These are phyloP conservation scores for Melikaiella ostensackeni DNA, from an alignment of 2,888 invertebrate genomes.

Conservation along the genomic window DNA sequence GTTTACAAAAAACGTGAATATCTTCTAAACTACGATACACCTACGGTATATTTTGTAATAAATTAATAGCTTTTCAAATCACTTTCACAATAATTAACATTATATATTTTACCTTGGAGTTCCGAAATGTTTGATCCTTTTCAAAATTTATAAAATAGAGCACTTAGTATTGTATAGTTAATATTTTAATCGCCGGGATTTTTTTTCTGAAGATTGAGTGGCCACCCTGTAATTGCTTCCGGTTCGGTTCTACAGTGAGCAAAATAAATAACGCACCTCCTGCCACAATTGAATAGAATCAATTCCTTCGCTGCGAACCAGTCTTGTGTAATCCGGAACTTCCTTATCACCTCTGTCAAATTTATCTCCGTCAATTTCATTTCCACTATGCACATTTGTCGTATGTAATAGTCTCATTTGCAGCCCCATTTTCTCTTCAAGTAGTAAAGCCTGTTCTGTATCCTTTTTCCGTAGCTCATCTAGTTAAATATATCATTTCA, in stretches of 20 bases:
- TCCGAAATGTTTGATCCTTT: no score
- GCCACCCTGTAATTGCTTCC: not conserved
- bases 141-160: no score
- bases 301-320: slow-evolving; percentile 85
- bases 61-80: no score
- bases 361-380: slow-evolving; percentile 65
- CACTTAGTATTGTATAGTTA: no score
- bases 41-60: no score
- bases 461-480: slow-evolving; percentile 93
- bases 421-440: slow-evolving; percentile 93
- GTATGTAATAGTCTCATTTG: slow-evolving; percentile 88
- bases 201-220: slow-evolving; percentile 10
- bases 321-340: slow-evolving; percentile 85
- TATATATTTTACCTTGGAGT: no score
- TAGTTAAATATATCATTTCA: slow-evolving; percentile 69
- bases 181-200: not conserved
- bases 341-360: slow-evolving; percentile 67
- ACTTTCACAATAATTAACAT: no score
- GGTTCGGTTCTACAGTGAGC: not conserved
- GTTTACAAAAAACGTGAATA: no score
- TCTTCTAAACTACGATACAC: no score
- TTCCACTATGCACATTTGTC: slow-evolving; percentile 78
- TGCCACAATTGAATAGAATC: slow-evolving; percentile 90
- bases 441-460: slow-evolving; percentile 88
- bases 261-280: slow-evolving; percentile 79